phyloP scores from a whole-genome alignment of 2,113 vertebrate genomes.

The Odocoileus hemionus region DNA sequence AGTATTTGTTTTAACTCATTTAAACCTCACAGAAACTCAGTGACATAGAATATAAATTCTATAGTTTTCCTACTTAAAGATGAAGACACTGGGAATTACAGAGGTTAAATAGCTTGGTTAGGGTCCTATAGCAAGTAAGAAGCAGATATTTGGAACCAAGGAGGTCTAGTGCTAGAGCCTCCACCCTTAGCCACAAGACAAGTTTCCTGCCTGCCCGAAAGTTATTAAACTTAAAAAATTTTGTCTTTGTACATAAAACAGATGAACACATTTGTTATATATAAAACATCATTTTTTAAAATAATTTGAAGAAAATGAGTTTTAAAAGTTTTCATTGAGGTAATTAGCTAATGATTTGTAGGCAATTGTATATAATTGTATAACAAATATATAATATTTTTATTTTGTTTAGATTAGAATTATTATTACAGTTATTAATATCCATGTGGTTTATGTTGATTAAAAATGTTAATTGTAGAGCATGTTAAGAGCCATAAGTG shows the following conservation, averaged over 20 bases:
- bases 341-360: constrained; percentile 31
- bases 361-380: background rate
- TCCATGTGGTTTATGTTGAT: constrained; percentile 62
- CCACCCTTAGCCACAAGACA: background rate
- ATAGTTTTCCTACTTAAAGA: background rate
- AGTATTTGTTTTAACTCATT: background rate
- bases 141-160: background rate
- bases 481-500: constrained; percentile 43
- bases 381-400: constrained; percentile 28
- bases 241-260: background rate
- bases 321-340: constrained; percentile 6
- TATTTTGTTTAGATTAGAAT: constrained; percentile 58
- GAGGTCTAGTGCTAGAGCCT: background rate
- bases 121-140: background rate
- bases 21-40: background rate
- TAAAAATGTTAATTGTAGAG: constrained; percentile 63
- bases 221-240: background rate
- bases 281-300: constrained; percentile 9
- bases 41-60: background rate
- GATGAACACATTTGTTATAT: background rate
- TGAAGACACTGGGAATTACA: background rate
- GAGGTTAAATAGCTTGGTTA: background rate
- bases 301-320: constrained; percentile 37
- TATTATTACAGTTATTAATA: constrained; percentile 56
- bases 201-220: background rate